Evolutionary conservation across 2,888 invertebrate genomes (phyloP), one percentile per base, ranked within the genome.

Genomic region (Cataglyphis albicans): DNA sequence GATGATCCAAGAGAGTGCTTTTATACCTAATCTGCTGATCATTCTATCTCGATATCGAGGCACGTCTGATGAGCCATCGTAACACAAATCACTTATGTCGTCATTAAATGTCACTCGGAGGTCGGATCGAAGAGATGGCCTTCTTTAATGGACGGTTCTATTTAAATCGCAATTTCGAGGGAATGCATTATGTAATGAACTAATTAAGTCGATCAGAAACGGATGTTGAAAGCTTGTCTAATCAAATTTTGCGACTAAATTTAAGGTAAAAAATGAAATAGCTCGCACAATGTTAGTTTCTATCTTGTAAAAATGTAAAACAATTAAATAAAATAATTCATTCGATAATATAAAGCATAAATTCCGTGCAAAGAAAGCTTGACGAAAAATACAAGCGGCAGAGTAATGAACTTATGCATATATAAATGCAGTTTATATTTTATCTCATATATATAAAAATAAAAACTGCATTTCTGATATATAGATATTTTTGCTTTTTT

Each of bases 91-190:
- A 78, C 72, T 70, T 70, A 78, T 44, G 59, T 59, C 25, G 44
- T 80, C 78, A 80, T 80, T 80, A 80, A 80, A 80, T 72, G 73
- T 80, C 73, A 80, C 18, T 44, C 21, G 25, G 57, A 72, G 73
- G 35, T 44, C 12, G 18, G 48, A 6, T 68, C 57, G 32, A 44
- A 72, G 78, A 59, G 57, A 57, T 57, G 41, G 72, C 41, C n/a
- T 80, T 18, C 44, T 35, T 80, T 80, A 72, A 59, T 78, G 32
- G 21, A 59, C 32, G 15, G 35, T 25, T 38, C 73, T 72, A 59
- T 80, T 80, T 72, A 59, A 72, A 59, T 21, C 59, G 12, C 44
- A 59, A 72, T 80, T 80, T 80, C 12, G 70, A 25, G 73, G 15
- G 1, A 10, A 32, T 21, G 73, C 59, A 61, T 72, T 72, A 59